Evolutionary conservation across 2,888 invertebrate genomes (phyloP).

Genomic region (Keiferia lycopersicella): DNA sequence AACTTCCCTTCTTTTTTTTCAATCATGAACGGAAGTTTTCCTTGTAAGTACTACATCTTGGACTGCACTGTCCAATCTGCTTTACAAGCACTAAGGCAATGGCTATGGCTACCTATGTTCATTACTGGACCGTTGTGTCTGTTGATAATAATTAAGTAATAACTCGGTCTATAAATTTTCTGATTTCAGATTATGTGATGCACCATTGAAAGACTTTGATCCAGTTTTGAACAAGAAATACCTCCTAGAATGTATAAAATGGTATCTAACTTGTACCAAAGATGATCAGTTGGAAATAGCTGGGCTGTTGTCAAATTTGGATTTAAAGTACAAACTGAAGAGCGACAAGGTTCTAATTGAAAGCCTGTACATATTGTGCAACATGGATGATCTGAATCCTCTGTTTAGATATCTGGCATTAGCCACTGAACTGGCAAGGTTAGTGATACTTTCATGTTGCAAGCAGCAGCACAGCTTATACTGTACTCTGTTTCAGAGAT

Average conservation of each 20-base stretch:
- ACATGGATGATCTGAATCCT: slow-evolving; percentile 82
- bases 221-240: slow-evolving; percentile 86
- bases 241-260: slow-evolving; percentile 86
- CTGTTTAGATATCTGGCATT: slow-evolving; percentile 76
- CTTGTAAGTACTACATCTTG: too few relatives aligned
- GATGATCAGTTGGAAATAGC: slow-evolving; percentile 44
- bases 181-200: slow-evolving; percentile 81
- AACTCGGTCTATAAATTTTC: too few relatives aligned
- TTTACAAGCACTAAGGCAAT: too few relatives aligned
- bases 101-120: too few relatives aligned
- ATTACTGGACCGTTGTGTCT: too few relatives aligned
- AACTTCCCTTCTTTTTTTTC: too few relatives aligned
- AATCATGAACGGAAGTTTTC: too few relatives aligned
- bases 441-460: slow-evolving; percentile 29
- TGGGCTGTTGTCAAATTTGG: slow-evolving; percentile 35
- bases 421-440: slow-evolving; percentile 70
- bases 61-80: too few relatives aligned
- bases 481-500: too few relatives aligned
- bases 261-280: slow-evolving; percentile 83
- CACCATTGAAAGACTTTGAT: slow-evolving; percentile 82
- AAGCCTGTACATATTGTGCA: slow-evolving; percentile 84
- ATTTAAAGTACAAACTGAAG: slow-evolving; percentile 33
- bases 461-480: too few relatives aligned
- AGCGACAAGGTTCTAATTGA: slow-evolving; percentile 82
- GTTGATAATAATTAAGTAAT: too few relatives aligned